Evolutionary conservation across 2,888 invertebrate genomes (phyloP).

Genomic region (Strigamia maritima): DNA sequence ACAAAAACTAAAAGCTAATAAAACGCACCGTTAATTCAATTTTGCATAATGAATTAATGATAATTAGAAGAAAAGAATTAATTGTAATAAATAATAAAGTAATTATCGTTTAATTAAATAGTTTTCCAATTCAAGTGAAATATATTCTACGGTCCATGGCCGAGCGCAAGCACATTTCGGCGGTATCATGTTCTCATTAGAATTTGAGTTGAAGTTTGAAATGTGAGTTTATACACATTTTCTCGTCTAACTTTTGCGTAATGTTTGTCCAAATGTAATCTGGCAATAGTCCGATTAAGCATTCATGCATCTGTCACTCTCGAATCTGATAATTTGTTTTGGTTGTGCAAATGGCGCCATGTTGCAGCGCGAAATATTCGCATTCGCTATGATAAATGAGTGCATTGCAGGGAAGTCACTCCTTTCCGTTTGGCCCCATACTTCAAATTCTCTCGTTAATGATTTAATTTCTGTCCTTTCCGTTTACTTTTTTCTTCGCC

Average conservation of each 20-base stretch:
- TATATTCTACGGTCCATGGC: not conserved
- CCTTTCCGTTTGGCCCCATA: slow-evolving; percentile 13
- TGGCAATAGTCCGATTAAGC: slow-evolving; percentile 9
- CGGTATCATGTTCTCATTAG: not conserved
- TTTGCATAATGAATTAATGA: not conserved
- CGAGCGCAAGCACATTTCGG: not conserved
- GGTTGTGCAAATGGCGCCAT: slow-evolving; percentile 15
- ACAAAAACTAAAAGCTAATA: not conserved
- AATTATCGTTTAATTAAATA: not conserved
- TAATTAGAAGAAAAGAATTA: not conserved
- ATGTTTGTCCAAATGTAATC: slow-evolving; percentile 2
- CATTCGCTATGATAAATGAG: slow-evolving; percentile 15
- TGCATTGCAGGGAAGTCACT: slow-evolving; percentile 6
- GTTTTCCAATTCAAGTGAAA: not conserved
- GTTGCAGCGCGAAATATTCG: slow-evolving; percentile 15
- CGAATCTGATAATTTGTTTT: slow-evolving; percentile 15
- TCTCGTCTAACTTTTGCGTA: not conserved
- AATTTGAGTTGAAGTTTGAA: slow-evolving; percentile 15
- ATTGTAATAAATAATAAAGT: not conserved
- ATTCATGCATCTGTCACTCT: slow-evolving; percentile 9
- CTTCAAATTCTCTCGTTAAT: slow-evolving; percentile 10
- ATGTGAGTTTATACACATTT: not conserved
- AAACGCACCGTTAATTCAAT: not conserved
- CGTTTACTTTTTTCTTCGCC: slow-evolving; percentile 2
- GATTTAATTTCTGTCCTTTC: slow-evolving; percentile 10